Conservation (phyloP, 1,140 invertebrate genomes). For the Brevipalpus yothersi region DNA sequence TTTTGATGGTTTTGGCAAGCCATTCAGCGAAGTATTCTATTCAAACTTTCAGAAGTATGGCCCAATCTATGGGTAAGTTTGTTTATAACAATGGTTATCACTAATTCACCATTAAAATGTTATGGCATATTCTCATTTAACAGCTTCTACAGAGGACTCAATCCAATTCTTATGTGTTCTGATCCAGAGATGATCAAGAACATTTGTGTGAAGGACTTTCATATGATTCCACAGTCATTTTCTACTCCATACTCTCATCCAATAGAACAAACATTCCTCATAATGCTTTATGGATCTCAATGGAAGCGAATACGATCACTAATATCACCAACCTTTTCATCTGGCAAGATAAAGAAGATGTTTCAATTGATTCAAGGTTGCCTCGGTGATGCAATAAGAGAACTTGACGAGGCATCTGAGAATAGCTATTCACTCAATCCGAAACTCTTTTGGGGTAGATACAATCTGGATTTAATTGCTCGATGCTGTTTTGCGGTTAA, state of each 20-base stretch:
- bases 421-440: background rate
- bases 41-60: conserved; percentile 3
- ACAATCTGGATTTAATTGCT: conserved; percentile 23
- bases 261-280: background rate
- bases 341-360: conserved; percentile 30
- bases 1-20: background rate
- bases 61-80: conserved; percentile 3
- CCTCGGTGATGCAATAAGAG: background rate
- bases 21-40: background rate
- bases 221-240: conserved; percentile 11
- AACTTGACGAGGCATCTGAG: background rate
- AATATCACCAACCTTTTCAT: conserved; percentile 29
- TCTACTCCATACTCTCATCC: background rate
- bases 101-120: background rate
- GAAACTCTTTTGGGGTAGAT: conserved; percentile 2
- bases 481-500: conserved; percentile 25
- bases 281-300: conserved; percentile 7
- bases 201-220: conserved; percentile 12
- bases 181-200: conserved; percentile 12
- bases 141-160: conserved; percentile 9
- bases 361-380: conserved; percentile 14
- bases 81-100: background rate
- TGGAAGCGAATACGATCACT: conserved; percentile 28
- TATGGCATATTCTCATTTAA: background rate
- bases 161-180: conserved; percentile 9